A percentile compares a stretch with the other conserved stretches of the same genome.
phyloP scores from a whole-genome alignment of 2,113 vertebrate genomes.

The Myanophis thanlyinensis region DNA sequence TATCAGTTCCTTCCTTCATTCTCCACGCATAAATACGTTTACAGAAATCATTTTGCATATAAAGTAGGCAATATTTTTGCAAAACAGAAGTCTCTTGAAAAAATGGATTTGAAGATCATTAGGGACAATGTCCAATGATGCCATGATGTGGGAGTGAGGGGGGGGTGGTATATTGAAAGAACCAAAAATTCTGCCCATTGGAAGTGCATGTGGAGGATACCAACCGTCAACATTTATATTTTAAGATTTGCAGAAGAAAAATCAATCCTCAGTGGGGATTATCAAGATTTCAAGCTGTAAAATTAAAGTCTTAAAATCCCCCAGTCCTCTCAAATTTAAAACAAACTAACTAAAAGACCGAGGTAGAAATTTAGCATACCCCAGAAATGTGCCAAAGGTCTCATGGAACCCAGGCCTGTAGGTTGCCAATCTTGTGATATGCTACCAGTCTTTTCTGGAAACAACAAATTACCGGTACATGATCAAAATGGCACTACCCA shows the following conservation, averaged over 20 bases:
- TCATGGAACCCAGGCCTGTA: not conserved
- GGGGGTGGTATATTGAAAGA: not conserved
- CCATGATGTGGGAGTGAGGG: not conserved
- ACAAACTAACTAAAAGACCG: not conserved
- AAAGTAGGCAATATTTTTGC: not conserved
- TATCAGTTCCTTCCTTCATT: slow-evolving; percentile 30
- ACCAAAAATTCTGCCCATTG: not conserved
- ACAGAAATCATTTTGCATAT: not conserved
- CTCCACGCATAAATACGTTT: slow-evolving; percentile 2
- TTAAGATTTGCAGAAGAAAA: not conserved
- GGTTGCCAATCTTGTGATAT: not conserved
- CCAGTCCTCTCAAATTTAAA: not conserved
- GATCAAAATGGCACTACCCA: not conserved
- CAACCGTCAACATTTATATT: not conserved
- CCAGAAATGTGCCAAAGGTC: not conserved
- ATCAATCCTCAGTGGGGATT: not conserved
- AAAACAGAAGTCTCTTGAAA: not conserved
- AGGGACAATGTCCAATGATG: not conserved
- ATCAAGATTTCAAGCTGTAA: not conserved
- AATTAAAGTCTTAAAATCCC: not conserved
- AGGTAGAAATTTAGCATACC: not conserved
- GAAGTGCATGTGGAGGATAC: not conserved
- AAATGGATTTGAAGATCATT: not conserved
- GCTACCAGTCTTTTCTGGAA: not conserved
- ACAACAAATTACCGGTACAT: not conserved